Evolutionary conservation across 2,888 invertebrate species (phyloP), one percentile per base, ranked within the genome.

Genomic region (Metopia argyrocephala): DNA sequence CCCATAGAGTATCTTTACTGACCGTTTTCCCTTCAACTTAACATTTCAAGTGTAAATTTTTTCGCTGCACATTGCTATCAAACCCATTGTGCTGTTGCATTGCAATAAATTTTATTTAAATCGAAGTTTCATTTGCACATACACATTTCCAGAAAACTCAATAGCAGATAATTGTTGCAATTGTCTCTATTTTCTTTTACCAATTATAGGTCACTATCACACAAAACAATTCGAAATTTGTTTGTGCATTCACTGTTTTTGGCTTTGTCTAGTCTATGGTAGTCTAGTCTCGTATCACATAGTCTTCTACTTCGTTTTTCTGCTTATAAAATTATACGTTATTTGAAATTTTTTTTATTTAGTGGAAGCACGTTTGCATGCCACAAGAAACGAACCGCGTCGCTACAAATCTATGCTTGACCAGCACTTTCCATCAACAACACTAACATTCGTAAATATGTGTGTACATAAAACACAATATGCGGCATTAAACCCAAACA

Each of bases 401-500:
- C 69, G 28, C 64, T 74, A 15, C 56, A 75, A 81, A 65, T 78
- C 50, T 46, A 81, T 62, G 81, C 74, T 66, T 78, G 78, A 75
- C 74, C 83, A 82, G 70, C 76, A 83, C 83, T 83, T 83, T 83
- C 76, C 79, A 80, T 83, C 70, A 64, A 61, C 74, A 57, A 76
- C 61, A 52, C 61, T 38, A 38, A 38, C 38, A 15, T 74, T 74
- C 45, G 74, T 69, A 59, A 52, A 62, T 56, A 28, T 18, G 12
- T 31, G 12, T 12, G 4, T 31, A 6, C 12, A 3, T 12, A 31
- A 9, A 31, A 12, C 12, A 7, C 12, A n/a, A n/a, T n/a, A n/a
- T n/a, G n/a, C n/a, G n/a, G n/a, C n/a, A n/a, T n/a, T 31, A 31
- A 0, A 31, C 12, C 38, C 38, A 38, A 38, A 12, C 3, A 38